Base-by-base conservation (phyloP, 2,113 vertebrate species). In the Rhadina sibilatrix region DNA sequence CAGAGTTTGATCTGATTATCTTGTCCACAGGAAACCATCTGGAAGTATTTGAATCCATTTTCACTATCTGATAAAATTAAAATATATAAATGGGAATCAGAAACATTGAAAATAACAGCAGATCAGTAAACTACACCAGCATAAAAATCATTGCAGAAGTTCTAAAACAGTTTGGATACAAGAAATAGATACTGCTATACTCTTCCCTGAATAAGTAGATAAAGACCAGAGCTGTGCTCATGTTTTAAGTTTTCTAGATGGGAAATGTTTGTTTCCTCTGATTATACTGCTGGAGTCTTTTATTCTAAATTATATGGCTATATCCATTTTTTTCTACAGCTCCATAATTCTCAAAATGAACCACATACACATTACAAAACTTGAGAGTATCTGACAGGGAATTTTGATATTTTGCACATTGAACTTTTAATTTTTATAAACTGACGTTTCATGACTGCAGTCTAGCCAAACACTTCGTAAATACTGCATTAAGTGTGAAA, bases 11-110 rank as follows among this genome's bases (percentile, higher is more conserved):
- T 95, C 95, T 96, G 96, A 96, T 98, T 98, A 96, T 99, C 99
- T 97, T 99, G 99, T 94, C 99, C 99, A 94, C 98, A 99, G 75
- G 99, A 99, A 94, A 98, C 98, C 98, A 99, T 97, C 96, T 96
- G 98, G 97, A 98, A 98, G 95, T 90, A 96, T 69, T 90, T 93
- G 65, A 92, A 94, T 91, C 78, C 94, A 82, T 89, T 93, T 60
- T 98, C 88, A 95, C 79, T 95, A 90, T 65, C 98, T 99, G 90
- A 94, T 78, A 90, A 97, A 64, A 92, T 56, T 46, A 66, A 83
- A 90, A 91, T 30, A 57, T 42, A 68, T 95, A 78, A 89, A 93
- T 40, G 27, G 50, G 7, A 65, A 77, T 81, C 24, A 72, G 92
- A 94, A 93, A 77, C 66, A 94, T 38, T 42, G 77, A 44, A 80